phyloP scores from a whole-genome alignment of 2,797 vertebrate species.

The Eulemur mongoz region DNA sequence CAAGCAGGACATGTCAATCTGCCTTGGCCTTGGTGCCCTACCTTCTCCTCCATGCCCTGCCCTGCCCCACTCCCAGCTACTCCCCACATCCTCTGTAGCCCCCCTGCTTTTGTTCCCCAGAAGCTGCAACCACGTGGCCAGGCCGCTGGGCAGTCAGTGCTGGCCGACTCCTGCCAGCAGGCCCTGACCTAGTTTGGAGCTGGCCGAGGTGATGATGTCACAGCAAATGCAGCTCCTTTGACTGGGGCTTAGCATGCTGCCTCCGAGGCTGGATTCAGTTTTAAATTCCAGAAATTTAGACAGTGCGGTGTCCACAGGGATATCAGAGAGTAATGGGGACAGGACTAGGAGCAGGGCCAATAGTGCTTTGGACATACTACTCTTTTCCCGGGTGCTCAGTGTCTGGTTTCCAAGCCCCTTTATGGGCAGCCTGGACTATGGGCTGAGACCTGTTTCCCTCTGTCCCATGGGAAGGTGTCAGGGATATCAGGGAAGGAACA shows the following conservation, averaged over 20 bases:
- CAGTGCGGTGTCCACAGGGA: neutral
- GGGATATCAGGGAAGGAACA: neutral
- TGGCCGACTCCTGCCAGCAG: slow-evolving; percentile 59
- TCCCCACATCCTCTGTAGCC: neutral
- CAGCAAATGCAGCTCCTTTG: slow-evolving; percentile 73
- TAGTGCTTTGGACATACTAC: neutral
- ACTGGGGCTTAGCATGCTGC: neutral
- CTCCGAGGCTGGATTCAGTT: neutral
- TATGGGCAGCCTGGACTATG: neutral
- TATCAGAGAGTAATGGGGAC: neutral
- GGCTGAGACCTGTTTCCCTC: neutral
- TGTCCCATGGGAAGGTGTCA: neutral
- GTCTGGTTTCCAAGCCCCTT: neutral
- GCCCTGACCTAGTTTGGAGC: slow-evolving; percentile 84
- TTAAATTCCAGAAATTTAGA: neutral
- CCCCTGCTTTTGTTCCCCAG: neutral
- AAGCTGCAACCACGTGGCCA: neutral
- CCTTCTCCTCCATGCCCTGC: neutral
- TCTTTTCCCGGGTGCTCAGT: neutral
- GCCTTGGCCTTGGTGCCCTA: too few relatives aligned
- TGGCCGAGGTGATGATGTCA: slow-evolving; percentile 74
- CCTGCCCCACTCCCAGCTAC: neutral
- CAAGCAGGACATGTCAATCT: neutral
- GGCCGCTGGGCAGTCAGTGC: neutral
- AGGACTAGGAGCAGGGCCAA: neutral